A percentile compares a stretch with the other conserved stretches of the same genome.
phyloP scores from a whole-genome alignment of 2,888 invertebrate species.

The Brachyptera risi region DNA sequence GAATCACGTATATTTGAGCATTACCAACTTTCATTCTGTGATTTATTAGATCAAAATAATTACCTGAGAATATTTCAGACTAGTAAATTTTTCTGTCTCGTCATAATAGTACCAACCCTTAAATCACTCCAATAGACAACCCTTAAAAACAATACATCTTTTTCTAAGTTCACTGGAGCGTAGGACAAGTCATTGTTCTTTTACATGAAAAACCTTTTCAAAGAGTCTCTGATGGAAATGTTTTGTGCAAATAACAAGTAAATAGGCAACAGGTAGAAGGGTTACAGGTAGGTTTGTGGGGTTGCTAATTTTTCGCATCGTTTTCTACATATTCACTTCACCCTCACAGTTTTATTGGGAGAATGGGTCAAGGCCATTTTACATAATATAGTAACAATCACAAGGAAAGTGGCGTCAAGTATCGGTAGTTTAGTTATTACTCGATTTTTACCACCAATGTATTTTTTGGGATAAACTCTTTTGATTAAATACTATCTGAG shows the following conservation, averaged over 20 bases:
- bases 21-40: too few species aligned
- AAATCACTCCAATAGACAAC: background rate
- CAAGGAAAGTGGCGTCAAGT: too few species aligned
- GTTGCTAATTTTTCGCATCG: slow-evolving; percentile 16
- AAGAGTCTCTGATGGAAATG: background rate
- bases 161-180: background rate
- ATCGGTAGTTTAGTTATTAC: too few species aligned
- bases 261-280: slow-evolving; percentile 14
- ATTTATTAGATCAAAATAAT: background rate
- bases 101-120: background rate
- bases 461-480: too few species aligned
- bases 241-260: background rate
- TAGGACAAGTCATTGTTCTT: background rate
- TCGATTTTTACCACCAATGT: too few species aligned
- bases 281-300: slow-evolving; percentile 13
- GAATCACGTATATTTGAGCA: too few species aligned
- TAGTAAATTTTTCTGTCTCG: background rate
- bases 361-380: slow-evolving; percentile 5
- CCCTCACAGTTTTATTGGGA: slow-evolving; percentile 1
- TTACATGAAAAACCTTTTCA: background rate
- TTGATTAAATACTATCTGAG: too few species aligned
- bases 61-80: background rate
- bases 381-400: too few species aligned
- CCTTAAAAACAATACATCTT: slow-evolving; percentile 1
- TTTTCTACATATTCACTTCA: slow-evolving; percentile 9